These are phyloP conservation scores for Cantharis nigra DNA, from an alignment of 2,888 invertebrate genomes.

Conservation along the genomic window DNA sequence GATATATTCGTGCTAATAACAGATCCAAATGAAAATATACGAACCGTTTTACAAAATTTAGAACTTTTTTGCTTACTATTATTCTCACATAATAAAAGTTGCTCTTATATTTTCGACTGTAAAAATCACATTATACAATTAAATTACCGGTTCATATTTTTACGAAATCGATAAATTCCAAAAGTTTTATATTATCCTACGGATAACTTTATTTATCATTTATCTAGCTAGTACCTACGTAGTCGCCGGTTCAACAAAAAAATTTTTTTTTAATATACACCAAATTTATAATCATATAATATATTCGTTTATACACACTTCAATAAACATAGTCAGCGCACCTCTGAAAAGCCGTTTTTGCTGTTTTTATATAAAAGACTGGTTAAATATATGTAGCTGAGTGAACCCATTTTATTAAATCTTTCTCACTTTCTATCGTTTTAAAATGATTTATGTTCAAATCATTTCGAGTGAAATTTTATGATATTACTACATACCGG, in stretches of 20 bases:
- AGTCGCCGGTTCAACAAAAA: background rate
- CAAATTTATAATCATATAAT: background rate
- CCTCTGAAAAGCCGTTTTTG: background rate
- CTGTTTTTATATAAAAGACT: background rate
- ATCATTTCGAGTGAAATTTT: background rate
- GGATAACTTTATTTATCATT: background rate
- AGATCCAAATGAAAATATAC: conserved; percentile 38
- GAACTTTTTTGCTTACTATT: conserved; percentile 33
- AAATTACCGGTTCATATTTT: background rate
- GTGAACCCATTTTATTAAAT: background rate
- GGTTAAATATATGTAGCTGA: background rate
- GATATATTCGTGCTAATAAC: conserved; percentile 37
- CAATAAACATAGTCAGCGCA: background rate
- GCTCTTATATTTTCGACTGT: background rate
- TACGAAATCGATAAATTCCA: background rate
- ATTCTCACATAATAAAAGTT: background rate
- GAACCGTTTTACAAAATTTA: conserved; percentile 35
- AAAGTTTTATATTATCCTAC: background rate
- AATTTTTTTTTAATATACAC: background rate
- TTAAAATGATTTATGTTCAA: background rate
- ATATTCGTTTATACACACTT: background rate
- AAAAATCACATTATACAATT: background rate
- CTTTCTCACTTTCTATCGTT: background rate
- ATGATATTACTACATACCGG: background rate
- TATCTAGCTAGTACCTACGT: background rate